Percentiles rank a stretch among this genome's conserved stretches.
phyloP scores from a whole-genome alignment of 2,113 vertebrate species.

The Vidua chalybeata region DNA sequence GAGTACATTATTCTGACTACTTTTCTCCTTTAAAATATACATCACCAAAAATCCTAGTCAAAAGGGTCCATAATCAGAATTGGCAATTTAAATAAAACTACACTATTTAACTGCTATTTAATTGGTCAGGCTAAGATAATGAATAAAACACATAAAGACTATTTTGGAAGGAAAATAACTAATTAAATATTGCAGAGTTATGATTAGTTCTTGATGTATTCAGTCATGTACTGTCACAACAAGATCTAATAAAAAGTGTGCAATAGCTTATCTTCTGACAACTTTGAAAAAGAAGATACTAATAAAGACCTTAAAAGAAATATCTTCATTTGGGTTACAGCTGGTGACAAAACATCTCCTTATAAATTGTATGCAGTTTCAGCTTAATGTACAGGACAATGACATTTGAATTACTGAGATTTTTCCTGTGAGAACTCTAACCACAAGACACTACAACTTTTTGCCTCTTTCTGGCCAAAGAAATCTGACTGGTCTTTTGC shows the following conservation, averaged over 20 bases:
- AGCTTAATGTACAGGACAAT: background rate
- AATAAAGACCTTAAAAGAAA: background rate
- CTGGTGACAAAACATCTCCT: background rate
- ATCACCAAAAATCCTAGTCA: background rate
- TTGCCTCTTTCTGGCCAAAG: background rate
- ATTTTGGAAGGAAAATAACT: background rate
- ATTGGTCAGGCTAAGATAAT: background rate
- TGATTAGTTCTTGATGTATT: background rate
- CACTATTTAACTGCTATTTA: background rate
- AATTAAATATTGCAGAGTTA: background rate
- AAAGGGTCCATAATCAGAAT: background rate
- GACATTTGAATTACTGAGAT: background rate
- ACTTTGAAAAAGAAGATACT: background rate
- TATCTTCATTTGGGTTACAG: background rate
- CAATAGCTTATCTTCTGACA: background rate
- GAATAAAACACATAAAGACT: background rate
- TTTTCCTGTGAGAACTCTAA: constrained; percentile 29
- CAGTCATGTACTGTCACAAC: background rate
- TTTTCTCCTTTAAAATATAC: background rate
- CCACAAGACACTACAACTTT: background rate
- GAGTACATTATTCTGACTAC: background rate
- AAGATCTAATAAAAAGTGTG: background rate
- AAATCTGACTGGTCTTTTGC: background rate
- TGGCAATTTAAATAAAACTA: background rate
- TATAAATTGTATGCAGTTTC: background rate